Evolutionary conservation across 2,888 invertebrate species (phyloP).

Genomic region (Meta bourneti): DNA sequence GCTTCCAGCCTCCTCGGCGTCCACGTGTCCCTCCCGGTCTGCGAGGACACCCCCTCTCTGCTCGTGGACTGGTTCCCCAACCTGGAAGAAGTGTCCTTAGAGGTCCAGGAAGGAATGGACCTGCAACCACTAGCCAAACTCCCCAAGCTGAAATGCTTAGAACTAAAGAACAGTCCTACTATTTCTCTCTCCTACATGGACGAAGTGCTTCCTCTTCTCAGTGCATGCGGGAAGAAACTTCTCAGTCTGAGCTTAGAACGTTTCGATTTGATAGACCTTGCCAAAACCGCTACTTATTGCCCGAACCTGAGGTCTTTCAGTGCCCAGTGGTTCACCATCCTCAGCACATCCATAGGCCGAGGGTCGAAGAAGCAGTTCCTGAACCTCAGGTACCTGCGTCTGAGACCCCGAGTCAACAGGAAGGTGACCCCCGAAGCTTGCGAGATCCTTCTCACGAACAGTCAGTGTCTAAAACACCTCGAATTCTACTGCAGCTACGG

Average conservation of each 20-base stretch:
- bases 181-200: conserved; percentile 76
- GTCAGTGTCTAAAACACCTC: conserved; percentile 74
- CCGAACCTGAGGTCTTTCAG: conserved; percentile 77
- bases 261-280: conserved; percentile 78
- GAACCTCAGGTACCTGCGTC: conserved; percentile 76
- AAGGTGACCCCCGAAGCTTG: conserved; percentile 77
- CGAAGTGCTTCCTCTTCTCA: conserved; percentile 77
- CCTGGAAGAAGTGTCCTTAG: conserved; percentile 76
- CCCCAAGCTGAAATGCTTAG: conserved; percentile 62
- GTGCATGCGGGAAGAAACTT: conserved; percentile 75
- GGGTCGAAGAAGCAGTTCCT: conserved; percentile 75
- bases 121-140: conserved; percentile 72
- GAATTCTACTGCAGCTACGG: conserved; percentile 78
- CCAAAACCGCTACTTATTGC: conserved; percentile 77
- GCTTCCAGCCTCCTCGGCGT: conserved; percentile 70
- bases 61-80: conserved; percentile 77
- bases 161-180: conserved; percentile 77
- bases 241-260: conserved; percentile 76
- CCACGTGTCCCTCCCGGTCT: conserved; percentile 76
- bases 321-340: conserved; percentile 78
- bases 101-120: conserved; percentile 78
- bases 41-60: conserved; percentile 71
- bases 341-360: conserved; percentile 66
- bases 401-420: conserved; percentile 77
- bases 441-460: conserved; percentile 75